Evolutionary conservation across 2,113 vertebrate genomes (phyloP), one percentile per base, ranked within the genome.

Genomic region (Zosterops borbonicus): DNA sequence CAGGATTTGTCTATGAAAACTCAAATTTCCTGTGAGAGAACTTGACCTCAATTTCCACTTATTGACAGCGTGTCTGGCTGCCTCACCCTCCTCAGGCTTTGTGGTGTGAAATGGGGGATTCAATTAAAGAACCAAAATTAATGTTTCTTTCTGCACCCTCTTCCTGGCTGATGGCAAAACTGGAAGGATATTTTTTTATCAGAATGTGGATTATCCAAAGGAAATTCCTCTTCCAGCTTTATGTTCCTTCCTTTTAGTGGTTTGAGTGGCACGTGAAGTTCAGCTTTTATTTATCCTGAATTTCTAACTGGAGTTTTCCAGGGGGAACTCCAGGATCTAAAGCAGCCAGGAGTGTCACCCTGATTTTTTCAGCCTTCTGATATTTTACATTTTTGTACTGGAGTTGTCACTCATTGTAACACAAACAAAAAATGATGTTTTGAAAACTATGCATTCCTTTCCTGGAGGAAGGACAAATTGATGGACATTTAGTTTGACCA

Each of bases 31-130:
- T 44, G 14, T 73, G 84, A 95, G 86, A 82, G 17, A 82, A 63
- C 29, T 94, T 91, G 79, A 96, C 90, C 95, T 91, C 93, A 56
- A 76, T 96, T 97, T 87, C 87, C 76, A 82, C 85, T 90, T 79
- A 67, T 88, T 93, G 94, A 86, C 90, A 62, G 83, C 12, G 12
- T 59, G 52, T 29, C 83, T 96, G 89, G 59, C 88, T 91, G 88
- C 60, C 73, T 96, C 73, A 31, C 33, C 37, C 81, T 96, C 52
- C 86, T 81, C 27, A 65, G 81, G 92, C 92, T 23, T 25, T 23
- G 46, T 79, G 75, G 60, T 93, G 76, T 94, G 89, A 96, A 96
- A 96, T 63, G 69, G 50, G 82, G 91, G 64, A 95, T 94, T 87
- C 85, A 92, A 90, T 96, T 95, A 92, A 86, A 95, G 59, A 88